A percentile compares a stretch with the other conserved stretches of the same genome.
Conservation (phyloP, 2,797 vertebrate species). For the Eulemur mongoz region DNA sequence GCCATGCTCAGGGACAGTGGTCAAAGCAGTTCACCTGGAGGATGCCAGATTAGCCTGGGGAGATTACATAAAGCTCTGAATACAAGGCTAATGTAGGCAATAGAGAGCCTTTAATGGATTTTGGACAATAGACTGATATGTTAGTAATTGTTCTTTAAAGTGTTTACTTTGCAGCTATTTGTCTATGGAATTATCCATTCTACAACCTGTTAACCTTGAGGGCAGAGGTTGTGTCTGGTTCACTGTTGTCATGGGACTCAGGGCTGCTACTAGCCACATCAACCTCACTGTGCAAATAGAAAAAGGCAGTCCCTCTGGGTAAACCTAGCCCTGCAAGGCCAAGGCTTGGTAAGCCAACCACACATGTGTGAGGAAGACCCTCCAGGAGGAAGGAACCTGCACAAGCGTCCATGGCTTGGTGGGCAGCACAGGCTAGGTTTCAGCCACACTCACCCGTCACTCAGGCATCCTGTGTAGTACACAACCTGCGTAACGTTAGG, state of each 20-base stretch:
- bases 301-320: neutral
- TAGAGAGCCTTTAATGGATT: neutral
- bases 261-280: neutral
- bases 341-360: neutral
- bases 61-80: neutral
- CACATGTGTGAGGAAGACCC: neutral
- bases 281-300: neutral
- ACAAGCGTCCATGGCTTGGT: no score
- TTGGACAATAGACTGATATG: neutral
- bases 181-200: neutral
- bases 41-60: neutral
- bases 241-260: neutral
- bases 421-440: neutral
- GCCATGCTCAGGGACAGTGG: fast-evolving
- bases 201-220: neutral
- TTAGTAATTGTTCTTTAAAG: neutral
- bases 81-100: neutral
- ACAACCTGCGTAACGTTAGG: neutral
- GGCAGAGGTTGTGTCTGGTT: neutral
- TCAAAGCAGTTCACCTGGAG: neutral
- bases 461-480: neutral
- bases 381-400: neutral
- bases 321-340: neutral
- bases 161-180: neutral
- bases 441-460: neutral